Percentiles rank a stretch among this genome's conserved stretches.
These are phyloP conservation scores for Drosophila nr. fundita DNA, from an alignment of 2,888 invertebrate species.

Conservation along the genomic window DNA sequence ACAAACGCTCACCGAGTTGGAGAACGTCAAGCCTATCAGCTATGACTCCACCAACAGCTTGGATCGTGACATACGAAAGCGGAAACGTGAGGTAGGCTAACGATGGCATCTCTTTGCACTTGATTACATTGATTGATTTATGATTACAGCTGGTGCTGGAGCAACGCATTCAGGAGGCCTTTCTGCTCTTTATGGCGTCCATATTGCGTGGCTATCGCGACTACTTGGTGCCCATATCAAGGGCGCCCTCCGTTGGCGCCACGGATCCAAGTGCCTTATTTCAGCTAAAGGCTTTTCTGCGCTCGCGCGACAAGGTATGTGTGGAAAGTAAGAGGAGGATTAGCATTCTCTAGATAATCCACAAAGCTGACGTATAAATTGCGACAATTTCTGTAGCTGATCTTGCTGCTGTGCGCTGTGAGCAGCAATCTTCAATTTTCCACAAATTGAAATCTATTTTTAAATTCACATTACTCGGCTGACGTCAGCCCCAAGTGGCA, in stretches of 20 bases:
- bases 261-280: slow-evolving; percentile 98
- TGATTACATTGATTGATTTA: not conserved
- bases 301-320: slow-evolving; percentile 92
- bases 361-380: not conserved
- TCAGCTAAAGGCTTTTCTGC: slow-evolving; percentile 95
- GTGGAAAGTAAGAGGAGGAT: not conserved
- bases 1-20: slow-evolving; percentile 91
- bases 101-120: not conserved
- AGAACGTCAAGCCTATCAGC: slow-evolving; percentile 86
- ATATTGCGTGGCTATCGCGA: slow-evolving; percentile 95
- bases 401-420: not conserved
- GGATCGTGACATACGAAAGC: slow-evolving; percentile 92
- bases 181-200: slow-evolving; percentile 96
- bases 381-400: not conserved
- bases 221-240: slow-evolving; percentile 95
- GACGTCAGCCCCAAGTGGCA: slow-evolving; percentile 21
- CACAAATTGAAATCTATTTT: slow-evolving; percentile 20
- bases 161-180: slow-evolving; percentile 98
- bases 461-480: slow-evolving; percentile 23
- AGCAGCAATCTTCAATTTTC: not conserved
- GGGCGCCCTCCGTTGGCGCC: slow-evolving; percentile 96
- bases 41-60: slow-evolving; percentile 88
- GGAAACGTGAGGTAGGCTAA: slow-evolving; percentile 88
- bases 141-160: slow-evolving; percentile 91
- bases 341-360: not conserved